A percentile compares a stretch with the other conserved stretches of the same genome.
phyloP scores from a whole-genome alignment of 2,113 vertebrate genomes.

The Hystrix brachyura region DNA sequence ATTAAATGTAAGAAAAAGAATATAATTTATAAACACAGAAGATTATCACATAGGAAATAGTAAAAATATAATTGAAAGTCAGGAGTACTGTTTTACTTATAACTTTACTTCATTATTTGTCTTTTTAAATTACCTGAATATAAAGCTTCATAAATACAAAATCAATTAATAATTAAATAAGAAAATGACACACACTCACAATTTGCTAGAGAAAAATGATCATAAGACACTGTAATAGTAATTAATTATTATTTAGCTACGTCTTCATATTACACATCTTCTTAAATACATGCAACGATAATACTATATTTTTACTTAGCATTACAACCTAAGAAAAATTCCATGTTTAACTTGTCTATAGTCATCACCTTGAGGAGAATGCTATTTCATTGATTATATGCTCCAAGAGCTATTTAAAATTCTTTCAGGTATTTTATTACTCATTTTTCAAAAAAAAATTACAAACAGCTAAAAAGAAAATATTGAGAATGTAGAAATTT shows the following conservation, averaged over 20 bases:
- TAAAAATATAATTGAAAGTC: background rate
- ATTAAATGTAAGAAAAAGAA: background rate
- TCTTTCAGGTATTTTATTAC: background rate
- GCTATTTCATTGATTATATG: background rate
- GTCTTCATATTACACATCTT: background rate
- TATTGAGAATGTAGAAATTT: background rate
- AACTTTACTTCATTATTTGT: background rate
- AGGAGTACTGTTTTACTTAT: background rate
- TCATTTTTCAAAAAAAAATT: background rate
- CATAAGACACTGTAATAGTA: background rate
- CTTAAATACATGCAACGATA: background rate
- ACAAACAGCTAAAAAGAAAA: background rate
- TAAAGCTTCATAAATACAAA: background rate
- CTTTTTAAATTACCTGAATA: background rate
- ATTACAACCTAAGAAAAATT: background rate
- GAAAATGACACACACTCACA: background rate
- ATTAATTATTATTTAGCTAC: background rate
- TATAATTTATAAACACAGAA: background rate
- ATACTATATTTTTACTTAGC: background rate
- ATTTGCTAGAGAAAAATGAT: background rate
- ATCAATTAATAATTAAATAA: background rate
- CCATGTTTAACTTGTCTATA: background rate
- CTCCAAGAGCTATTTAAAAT: background rate
- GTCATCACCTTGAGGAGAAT: background rate
- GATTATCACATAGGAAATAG: background rate